These are phyloP conservation scores for Drosophila lini DNA, from an alignment of 1,140 invertebrate species.

Conservation along the genomic window DNA sequence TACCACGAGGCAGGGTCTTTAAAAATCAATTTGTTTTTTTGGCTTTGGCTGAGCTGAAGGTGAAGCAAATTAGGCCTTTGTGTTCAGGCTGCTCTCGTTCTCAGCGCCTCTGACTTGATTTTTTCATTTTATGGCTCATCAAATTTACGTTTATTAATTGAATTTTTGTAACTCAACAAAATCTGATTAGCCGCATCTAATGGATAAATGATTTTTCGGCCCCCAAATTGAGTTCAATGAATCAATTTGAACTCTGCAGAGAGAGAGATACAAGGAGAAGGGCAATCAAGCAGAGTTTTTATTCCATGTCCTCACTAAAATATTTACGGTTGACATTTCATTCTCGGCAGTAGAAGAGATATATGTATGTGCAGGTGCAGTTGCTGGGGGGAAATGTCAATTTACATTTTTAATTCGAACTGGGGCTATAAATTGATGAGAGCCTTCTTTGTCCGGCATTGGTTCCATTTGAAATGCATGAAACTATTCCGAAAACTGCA, in stretches of 20 bases:
- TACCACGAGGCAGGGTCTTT: constrained; percentile 33
- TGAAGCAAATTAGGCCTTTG: constrained; percentile 42
- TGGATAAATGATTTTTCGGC: constrained; percentile 30
- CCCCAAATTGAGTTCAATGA: constrained; percentile 20
- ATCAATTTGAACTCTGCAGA: constrained; percentile 15
- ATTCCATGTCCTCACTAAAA: constrained; percentile 19
- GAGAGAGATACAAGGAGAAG: neutral
- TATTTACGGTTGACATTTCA: constrained; percentile 37
- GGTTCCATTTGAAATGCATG: constrained; percentile 33
- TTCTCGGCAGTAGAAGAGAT: neutral
- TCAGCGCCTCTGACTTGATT: constrained; percentile 3
- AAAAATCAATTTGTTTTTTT: constrained; percentile 61
- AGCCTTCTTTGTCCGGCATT: constrained; percentile 7
- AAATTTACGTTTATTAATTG: constrained; percentile 61
- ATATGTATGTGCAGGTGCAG: neutral
- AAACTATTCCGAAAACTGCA: constrained; percentile 40
- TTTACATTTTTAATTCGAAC: constrained; percentile 50
- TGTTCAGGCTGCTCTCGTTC: constrained; percentile 12
- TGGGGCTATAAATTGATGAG: constrained; percentile 5
- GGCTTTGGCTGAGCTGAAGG: constrained; percentile 24
- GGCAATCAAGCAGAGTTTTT: neutral
- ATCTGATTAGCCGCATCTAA: constrained; percentile 58
- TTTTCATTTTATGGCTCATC: constrained; percentile 52
- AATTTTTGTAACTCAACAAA: constrained; percentile 20
- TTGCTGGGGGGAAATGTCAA: constrained; percentile 8